These are phyloP conservation scores for Panthera leo DNA, from an alignment of 2,113 vertebrate species.

Conservation along the genomic window DNA sequence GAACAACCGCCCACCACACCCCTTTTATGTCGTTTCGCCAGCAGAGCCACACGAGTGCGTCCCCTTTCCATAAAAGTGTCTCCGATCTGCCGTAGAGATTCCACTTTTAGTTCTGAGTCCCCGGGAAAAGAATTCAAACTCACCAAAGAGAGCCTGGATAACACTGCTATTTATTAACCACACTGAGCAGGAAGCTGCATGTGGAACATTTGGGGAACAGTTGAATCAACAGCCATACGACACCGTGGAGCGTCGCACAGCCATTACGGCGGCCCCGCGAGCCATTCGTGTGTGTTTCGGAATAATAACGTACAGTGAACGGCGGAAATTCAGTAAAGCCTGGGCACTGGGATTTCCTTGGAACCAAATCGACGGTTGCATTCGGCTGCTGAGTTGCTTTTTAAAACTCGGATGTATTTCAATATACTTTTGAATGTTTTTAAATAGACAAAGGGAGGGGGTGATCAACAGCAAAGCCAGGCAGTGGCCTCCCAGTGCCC, in stretches of 20 bases:
- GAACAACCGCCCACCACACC: rapidly evolving
- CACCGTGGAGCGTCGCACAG: background rate
- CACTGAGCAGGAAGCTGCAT: background rate
- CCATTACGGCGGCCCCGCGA: rapidly evolving
- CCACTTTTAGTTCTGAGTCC: rapidly evolving
- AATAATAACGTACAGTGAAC: rapidly evolving
- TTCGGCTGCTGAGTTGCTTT: background rate
- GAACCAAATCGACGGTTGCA: too few species aligned
- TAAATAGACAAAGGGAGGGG: background rate
- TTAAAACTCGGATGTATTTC: background rate
- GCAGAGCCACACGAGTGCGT: rapidly evolving
- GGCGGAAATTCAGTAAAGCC: rapidly evolving
- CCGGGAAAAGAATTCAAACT: background rate
- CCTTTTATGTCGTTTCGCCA: rapidly evolving
- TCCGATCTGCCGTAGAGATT: rapidly evolving
- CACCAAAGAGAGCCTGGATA: rapidly evolving
- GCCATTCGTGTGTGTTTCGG: background rate
- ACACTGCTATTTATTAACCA: background rate
- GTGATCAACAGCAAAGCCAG: background rate
- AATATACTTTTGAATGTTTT: rapidly evolving
- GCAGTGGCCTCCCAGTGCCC: background rate
- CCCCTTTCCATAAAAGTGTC: rapidly evolving
- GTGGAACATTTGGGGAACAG: background rate
- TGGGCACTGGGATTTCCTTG: rapidly evolving
- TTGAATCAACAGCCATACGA: background rate